Conservation (phyloP, 2,888 invertebrate species). For the Spodoptera picta region DNA sequence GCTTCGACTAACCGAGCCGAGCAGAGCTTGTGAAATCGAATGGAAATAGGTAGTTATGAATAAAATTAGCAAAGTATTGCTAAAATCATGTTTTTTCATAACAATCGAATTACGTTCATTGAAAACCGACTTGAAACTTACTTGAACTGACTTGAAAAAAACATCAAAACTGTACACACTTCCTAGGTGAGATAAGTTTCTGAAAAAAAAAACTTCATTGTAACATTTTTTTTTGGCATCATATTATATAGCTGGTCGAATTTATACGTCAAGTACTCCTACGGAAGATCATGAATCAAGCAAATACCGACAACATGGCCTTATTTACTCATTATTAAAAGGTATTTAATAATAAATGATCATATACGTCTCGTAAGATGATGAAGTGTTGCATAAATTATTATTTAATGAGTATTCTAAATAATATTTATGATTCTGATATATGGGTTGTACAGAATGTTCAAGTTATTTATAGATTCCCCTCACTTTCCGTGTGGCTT, state of each 20-base stretch:
- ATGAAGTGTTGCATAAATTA: conserved; percentile 23
- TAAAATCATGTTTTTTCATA: no score
- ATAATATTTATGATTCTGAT: conserved; percentile 10
- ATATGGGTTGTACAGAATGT: conserved; percentile 7
- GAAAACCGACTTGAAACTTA: no score
- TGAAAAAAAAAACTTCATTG: no score
- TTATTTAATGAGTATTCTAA: conserved; percentile 25
- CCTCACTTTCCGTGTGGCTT: conserved; percentile 18
- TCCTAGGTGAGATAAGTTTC: no score
- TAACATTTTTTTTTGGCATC: no score
- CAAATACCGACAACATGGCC: background rate
- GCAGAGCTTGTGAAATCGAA: no score
- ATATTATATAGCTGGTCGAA: background rate
- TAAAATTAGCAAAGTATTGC: no score
- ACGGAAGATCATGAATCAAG: conserved; percentile 5
- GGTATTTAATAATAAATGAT: conserved; percentile 26
- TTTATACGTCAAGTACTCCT: background rate
- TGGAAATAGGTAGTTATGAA: no score
- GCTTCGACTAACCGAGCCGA: no score
- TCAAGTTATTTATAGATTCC: conserved; percentile 30
- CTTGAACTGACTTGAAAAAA: no score
- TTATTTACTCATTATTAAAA: conserved; percentile 13
- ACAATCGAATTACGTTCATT: no score
- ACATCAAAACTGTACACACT: no score
- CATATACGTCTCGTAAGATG: conserved; percentile 13